Evolutionary conservation across 1,140 invertebrate genomes (phyloP).

Genomic region (Drosophila setifemur): DNA sequence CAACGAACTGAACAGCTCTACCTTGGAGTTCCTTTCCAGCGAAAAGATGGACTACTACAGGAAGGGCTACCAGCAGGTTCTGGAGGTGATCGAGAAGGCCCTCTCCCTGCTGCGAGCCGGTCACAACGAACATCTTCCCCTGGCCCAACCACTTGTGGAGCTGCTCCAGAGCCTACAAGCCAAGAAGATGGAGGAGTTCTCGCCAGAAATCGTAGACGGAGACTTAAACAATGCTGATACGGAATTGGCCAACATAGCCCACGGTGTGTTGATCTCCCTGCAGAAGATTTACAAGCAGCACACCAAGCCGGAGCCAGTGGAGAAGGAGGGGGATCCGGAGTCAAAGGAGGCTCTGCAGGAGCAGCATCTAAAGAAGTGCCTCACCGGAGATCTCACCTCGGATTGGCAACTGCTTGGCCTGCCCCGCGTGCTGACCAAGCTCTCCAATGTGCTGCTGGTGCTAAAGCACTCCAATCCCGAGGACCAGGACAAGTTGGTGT

Average conservation of each 20-base stretch:
- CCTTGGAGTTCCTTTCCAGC: constrained; percentile 40
- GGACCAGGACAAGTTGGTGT: constrained; percentile 39
- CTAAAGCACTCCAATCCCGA: constrained; percentile 49
- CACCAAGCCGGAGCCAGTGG: constrained; percentile 34
- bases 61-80: constrained; percentile 32
- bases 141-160: constrained; percentile 57
- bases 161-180: constrained; percentile 21
- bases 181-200: background rate
- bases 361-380: constrained; percentile 86
- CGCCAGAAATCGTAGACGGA: constrained; percentile 13
- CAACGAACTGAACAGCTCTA: constrained; percentile 23
- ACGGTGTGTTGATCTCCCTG: constrained; percentile 85
- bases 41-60: constrained; percentile 27
- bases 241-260: constrained; percentile 84
- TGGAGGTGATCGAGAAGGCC: constrained; percentile 27
- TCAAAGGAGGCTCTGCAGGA: constrained; percentile 72
- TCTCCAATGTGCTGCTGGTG: constrained; percentile 75
- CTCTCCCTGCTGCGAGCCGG: constrained; percentile 17
- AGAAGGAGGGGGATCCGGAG: constrained; percentile 10
- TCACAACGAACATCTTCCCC: constrained; percentile 47
- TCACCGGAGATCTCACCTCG: constrained; percentile 85
- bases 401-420: constrained; percentile 85
- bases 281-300: constrained; percentile 89
- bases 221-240: constrained; percentile 61
- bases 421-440: constrained; percentile 80